Conservation (phyloP, 2,797 vertebrate species). For the Aphelocoma californica region DNA sequence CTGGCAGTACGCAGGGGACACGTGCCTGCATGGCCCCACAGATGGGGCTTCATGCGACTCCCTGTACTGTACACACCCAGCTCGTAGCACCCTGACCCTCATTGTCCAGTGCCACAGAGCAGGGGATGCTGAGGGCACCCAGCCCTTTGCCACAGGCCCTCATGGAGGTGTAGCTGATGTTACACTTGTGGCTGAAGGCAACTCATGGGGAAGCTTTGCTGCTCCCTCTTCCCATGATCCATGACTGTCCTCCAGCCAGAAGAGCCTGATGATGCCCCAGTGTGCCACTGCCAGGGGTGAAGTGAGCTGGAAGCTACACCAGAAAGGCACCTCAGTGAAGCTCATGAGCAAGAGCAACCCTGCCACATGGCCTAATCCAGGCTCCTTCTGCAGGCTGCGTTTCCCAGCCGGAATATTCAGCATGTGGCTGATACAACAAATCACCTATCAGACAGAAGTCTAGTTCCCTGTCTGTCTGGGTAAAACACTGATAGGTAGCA, state of each 20-base stretch:
- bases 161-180: background rate
- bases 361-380: too few species aligned
- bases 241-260: background rate
- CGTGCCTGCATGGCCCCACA: accelerated
- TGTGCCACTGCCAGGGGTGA: accelerated
- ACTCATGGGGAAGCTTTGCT: accelerated
- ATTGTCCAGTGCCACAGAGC: accelerated
- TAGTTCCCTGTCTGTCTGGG: background rate
- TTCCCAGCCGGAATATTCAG: background rate
- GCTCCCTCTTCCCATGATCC: accelerated
- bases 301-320: background rate
- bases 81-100: accelerated
- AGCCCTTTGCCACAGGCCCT: background rate
- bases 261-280: accelerated
- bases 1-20: background rate
- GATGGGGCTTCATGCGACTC: accelerated
- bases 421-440: background rate
- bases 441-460: background rate
- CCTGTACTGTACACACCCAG: background rate
- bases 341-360: accelerated
- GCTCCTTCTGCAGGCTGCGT: accelerated
- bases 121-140: background rate
- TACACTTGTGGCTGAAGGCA: background rate
- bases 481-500: background rate
- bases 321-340: background rate